Evolutionary conservation across 2,888 invertebrate species (phyloP), one percentile per base, ranked within the genome.

Genomic region (Apotomis turbidana): DNA sequence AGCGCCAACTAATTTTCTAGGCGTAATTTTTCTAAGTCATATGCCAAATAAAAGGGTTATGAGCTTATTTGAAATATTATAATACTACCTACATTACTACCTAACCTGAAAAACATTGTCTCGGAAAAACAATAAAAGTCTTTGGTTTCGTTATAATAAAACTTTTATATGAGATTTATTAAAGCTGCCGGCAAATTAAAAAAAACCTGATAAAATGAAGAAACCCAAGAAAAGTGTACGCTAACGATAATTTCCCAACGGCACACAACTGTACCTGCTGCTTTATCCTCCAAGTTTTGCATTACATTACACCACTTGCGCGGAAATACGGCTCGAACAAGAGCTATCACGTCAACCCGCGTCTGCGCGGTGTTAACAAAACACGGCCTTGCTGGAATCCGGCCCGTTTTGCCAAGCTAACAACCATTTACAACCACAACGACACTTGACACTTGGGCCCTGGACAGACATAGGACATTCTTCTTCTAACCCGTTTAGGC

Each of bases 331-430:
- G 49, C 9, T 49, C 9, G 3, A 49, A 10, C 49, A 10, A 49
- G 49, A 10, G 9, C 49, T 49, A 10, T 49, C 46, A 4, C 8
- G 5, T 46, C 49, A 10, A 15, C 44, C 60, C 13, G 15, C 44
- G 46, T n/a, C 15, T 13, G 60, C 60, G 46, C 15, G 10, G 60
- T 60, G 60, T 60, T 15, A 60, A 60, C 60, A 60, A 60, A 60
- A 60, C 41, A n/a, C 13, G 36, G 38, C 57, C 57, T 38, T 27
- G 38, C 57, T n/a, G 46, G 66, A 55, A 66, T 46, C 36, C 46
- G n/a, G 57, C 46, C 44, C 66, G 66, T 57, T 57, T 64, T 66
- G 57, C 66, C 66, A 57, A 66, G 66, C 46, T 66, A 66, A 57
- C 66, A 57, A 66, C 27, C 66, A 12, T 44, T n/a, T 55, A 55